Conservation (phyloP, 2,797 vertebrate species). For the Babyrousa celebensis region DNA sequence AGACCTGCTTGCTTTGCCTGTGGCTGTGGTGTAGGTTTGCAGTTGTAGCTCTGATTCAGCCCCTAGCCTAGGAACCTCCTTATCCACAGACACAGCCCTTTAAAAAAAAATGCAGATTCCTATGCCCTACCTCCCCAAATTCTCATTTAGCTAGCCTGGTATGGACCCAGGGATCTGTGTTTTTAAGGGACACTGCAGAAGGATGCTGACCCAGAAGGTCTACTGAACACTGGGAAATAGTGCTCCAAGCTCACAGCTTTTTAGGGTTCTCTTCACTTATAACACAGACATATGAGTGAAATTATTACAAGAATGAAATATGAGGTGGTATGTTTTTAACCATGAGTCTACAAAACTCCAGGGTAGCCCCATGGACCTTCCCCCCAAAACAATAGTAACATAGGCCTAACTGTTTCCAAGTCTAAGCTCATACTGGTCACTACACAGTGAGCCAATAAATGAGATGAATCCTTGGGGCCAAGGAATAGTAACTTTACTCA, state of each 20-base stretch:
- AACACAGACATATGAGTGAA: not conserved
- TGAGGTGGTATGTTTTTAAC: not conserved
- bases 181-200: not conserved
- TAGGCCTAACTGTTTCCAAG: not conserved
- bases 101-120: not conserved
- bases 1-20: too few species aligned
- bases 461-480: not conserved
- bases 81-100: too few species aligned
- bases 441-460: not conserved
- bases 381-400: not conserved
- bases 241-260: not conserved
- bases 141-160: not conserved
- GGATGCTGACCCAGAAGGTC: not conserved
- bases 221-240: not conserved
- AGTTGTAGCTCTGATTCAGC: too few species aligned
- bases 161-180: not conserved
- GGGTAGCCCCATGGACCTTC: not conserved
- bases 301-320: constrained; percentile 22
- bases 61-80: too few species aligned
- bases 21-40: too few species aligned
- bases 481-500: not conserved
- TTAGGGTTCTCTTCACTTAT: constrained; percentile 11
- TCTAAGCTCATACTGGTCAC: not conserved
- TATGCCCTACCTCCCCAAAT: not conserved
- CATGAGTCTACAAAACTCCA: not conserved